A percentile compares a stretch with the other conserved stretches of the same genome.
Conservation (phyloP, 2,888 invertebrate species). For the Taphrorychus bicolor region DNA sequence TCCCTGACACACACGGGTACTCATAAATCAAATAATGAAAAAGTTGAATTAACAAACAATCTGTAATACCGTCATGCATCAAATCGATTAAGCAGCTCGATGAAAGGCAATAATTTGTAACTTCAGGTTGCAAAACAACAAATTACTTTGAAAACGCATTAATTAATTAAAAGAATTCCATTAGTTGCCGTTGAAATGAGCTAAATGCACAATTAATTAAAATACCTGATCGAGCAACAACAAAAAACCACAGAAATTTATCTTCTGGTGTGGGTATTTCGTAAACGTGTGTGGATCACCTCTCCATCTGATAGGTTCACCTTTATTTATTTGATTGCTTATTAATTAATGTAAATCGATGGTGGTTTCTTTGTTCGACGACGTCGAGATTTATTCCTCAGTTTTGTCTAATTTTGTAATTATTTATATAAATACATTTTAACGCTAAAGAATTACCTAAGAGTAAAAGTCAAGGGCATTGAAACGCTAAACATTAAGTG, state of each 20-base stretch:
- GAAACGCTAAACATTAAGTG: too few relatives aligned
- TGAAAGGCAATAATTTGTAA: slow-evolving; percentile 1
- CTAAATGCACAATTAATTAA: slow-evolving; percentile 1
- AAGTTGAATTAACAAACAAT: neutral
- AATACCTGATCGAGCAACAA: neutral
- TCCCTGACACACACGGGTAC: neutral
- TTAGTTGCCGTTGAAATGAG: neutral
- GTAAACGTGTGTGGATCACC: neutral
- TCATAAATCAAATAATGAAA: neutral
- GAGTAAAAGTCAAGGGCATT: too few relatives aligned
- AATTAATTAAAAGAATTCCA: slow-evolving; percentile 2
- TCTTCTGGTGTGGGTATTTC: neutral
- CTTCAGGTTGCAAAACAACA: slow-evolving; percentile 1
- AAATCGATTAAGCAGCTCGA: slow-evolving; percentile 2
- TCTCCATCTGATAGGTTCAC: neutral
- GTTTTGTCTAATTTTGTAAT: neutral
- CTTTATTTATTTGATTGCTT: neutral
- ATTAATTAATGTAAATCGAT: neutral
- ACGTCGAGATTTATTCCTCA: neutral
- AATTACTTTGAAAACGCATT: slow-evolving; percentile 3
- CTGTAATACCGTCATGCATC: neutral
- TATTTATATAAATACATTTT: too few relatives aligned
- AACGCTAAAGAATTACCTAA: too few relatives aligned
- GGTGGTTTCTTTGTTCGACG: neutral
- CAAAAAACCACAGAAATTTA: neutral